Evolutionary conservation across 2,888 invertebrate genomes (phyloP).

Genomic region (Frankliniella intonsa): DNA sequence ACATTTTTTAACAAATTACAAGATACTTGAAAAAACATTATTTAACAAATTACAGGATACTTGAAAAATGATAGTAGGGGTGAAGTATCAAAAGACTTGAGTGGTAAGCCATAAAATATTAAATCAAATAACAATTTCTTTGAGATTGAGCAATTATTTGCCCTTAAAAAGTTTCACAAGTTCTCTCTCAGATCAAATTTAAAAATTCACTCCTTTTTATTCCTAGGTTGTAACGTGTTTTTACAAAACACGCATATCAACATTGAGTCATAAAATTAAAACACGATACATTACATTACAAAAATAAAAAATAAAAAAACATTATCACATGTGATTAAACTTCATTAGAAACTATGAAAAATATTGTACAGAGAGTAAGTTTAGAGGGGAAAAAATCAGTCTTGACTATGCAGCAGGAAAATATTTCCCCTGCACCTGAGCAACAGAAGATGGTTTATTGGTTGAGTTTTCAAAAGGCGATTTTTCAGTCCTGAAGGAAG

Average conservation of each 20-base stretch:
- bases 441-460: not conserved
- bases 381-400: not conserved
- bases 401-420: not conserved
- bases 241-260: not conserved
- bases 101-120: too few relatives aligned
- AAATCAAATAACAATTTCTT: too few relatives aligned
- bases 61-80: too few relatives aligned
- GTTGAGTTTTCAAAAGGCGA: not conserved
- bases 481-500: not conserved
- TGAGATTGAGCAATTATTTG: too few relatives aligned
- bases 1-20: not conserved
- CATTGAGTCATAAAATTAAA: not conserved
- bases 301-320: not conserved
- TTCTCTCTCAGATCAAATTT: too few relatives aligned
- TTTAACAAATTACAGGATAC: not conserved
- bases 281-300: not conserved
- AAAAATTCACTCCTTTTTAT: too few relatives aligned
- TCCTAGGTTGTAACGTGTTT: not conserved
- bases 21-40: not conserved
- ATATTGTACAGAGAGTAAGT: not conserved
- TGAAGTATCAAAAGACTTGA: too few relatives aligned
- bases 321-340: not conserved
- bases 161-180: too few relatives aligned
- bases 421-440: not conserved
- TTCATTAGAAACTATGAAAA: not conserved